Evolutionary conservation across 2,113 vertebrate genomes (phyloP).

Genomic region (Syngnathus scovelli): DNA sequence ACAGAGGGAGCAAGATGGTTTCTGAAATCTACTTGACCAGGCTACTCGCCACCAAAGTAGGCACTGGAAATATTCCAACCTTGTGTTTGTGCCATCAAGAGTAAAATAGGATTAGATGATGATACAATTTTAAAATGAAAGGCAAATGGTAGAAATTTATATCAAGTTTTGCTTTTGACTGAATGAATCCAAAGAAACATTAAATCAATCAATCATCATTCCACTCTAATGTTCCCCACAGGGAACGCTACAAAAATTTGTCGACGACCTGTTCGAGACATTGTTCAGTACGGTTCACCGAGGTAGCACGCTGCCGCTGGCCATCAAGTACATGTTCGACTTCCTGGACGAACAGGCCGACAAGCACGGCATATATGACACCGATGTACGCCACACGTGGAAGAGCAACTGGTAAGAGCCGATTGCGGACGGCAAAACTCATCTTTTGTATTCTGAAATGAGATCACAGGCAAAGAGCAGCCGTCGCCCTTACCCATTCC

Average conservation of each 20-base stretch:
- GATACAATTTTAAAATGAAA: too few relatives aligned
- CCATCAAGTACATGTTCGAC: slow-evolving; percentile 99
- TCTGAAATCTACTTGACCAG: slow-evolving; percentile 98
- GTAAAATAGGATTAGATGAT: too few relatives aligned
- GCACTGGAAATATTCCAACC: not conserved
- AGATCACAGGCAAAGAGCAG: not conserved
- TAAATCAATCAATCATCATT: not conserved
- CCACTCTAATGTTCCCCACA: slow-evolving; percentile 36
- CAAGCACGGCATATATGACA: slow-evolving; percentile 90
- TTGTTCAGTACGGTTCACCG: slow-evolving; percentile 96
- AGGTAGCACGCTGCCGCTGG: slow-evolving; percentile 89
- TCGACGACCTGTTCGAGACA: slow-evolving; percentile 96
- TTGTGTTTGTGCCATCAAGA: not conserved
- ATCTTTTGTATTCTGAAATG: not conserved
- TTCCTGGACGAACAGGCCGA: slow-evolving; percentile 98
- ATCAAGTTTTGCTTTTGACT: too few relatives aligned
- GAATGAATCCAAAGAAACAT: too few relatives aligned
- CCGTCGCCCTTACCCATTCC: not conserved
- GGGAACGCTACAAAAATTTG: slow-evolving; percentile 98
- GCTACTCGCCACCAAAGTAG: slow-evolving; percentile 93
- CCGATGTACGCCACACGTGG: slow-evolving; percentile 96
- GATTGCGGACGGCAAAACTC: not conserved
- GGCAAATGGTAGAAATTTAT: too few relatives aligned
- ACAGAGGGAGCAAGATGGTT: slow-evolving; percentile 98
- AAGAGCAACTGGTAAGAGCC: slow-evolving; percentile 94